phyloP scores from a whole-genome alignment of 2,113 vertebrate genomes.

The Microcebus jonahi region DNA sequence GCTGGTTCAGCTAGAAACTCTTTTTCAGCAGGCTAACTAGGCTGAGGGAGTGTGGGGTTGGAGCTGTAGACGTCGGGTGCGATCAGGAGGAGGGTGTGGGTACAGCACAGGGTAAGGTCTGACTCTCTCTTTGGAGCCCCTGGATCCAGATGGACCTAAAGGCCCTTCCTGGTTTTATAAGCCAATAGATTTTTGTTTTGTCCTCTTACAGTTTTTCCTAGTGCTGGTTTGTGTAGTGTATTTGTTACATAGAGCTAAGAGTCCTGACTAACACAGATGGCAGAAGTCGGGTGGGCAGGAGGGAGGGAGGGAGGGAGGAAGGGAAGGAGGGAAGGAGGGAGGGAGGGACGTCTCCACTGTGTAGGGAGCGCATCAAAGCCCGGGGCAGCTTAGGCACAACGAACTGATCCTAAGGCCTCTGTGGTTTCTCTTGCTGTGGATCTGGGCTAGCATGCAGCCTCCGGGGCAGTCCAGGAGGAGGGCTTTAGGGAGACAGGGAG shows the following conservation, averaged over 20 bases:
- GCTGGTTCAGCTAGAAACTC: background rate
- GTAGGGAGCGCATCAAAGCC: rapidly evolving
- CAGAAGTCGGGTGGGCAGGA: background rate
- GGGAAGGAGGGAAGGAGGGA: too few relatives aligned
- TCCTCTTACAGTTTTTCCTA: background rate
- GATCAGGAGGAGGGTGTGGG: too few relatives aligned
- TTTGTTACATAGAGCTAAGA: background rate
- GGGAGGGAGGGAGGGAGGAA: too few relatives aligned
- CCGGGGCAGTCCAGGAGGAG: background rate
- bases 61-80: background rate
- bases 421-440: background rate
- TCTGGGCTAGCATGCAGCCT: background rate
- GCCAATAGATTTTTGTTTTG: background rate
- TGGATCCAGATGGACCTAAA: background rate
- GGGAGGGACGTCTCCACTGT: rapidly evolving
- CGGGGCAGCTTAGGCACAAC: background rate
- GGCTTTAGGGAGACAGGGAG: background rate
- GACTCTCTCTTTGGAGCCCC: background rate
- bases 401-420: background rate
- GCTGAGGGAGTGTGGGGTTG: too few relatives aligned
- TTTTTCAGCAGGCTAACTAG: background rate
- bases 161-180: background rate
- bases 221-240: background rate
- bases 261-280: background rate
- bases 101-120: too few relatives aligned